phyloP scores from a whole-genome alignment of 1,140 invertebrate genomes.

The Zophobas atratus region DNA sequence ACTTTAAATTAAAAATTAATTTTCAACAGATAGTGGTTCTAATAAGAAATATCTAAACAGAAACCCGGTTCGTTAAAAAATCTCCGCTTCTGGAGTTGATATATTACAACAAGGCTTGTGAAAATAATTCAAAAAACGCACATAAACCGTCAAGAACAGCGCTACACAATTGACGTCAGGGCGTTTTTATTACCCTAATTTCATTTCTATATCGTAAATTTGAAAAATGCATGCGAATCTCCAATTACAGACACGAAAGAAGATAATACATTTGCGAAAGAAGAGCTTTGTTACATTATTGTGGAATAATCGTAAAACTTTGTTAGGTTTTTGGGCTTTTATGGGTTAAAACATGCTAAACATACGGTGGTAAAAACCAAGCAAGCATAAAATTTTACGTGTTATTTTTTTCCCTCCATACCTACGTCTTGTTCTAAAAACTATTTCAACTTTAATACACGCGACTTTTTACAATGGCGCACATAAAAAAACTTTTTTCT shows the following conservation, averaged over 20 bases:
- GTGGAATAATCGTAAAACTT: conserved; percentile 37
- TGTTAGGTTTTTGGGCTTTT: conserved; percentile 31
- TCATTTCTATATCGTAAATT: conserved; percentile 19
- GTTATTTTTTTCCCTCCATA: conserved; percentile 27
- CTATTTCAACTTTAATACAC: conserved; percentile 21
- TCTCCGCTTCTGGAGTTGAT: neutral
- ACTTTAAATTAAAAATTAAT: no score
- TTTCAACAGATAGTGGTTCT: no score
- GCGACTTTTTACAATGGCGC: conserved; percentile 14
- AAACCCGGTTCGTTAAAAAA: neutral
- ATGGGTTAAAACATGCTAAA: conserved; percentile 39
- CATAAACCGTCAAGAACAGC: neutral
- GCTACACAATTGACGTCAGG: conserved; percentile 20
- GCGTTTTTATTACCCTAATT: conserved; percentile 33
- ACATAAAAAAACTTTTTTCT: conserved; percentile 32
- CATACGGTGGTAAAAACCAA: conserved; percentile 38
- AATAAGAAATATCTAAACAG: neutral
- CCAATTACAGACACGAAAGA: conserved; percentile 30
- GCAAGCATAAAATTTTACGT: conserved; percentile 39
- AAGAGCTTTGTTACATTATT: conserved; percentile 31
- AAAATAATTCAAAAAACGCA: conserved; percentile 8
- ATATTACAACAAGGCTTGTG: neutral
- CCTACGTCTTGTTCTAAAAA: conserved; percentile 24
- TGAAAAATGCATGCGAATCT: conserved; percentile 40
- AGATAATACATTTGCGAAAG: conserved; percentile 33